phyloP scores from a whole-genome alignment of 1,140 invertebrate species.

The Cherax quadricarinatus region DNA sequence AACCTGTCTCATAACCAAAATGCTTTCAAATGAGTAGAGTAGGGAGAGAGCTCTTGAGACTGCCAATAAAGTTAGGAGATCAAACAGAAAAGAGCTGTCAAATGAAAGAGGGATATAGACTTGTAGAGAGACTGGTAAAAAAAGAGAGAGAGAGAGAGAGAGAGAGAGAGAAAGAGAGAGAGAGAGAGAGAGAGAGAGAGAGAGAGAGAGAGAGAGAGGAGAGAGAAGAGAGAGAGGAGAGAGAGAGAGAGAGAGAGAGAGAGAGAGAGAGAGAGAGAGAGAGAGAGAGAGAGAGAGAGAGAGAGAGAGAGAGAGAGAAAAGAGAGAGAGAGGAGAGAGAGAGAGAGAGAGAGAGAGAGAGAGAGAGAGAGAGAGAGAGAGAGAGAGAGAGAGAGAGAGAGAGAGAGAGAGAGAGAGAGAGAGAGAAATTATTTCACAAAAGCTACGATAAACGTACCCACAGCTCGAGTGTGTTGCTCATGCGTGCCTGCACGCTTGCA shows the following conservation, averaged over 20 bases:
- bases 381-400: slow-evolving; percentile 7
- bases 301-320: not conserved
- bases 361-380: not conserved
- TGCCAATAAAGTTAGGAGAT: not conserved
- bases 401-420: not conserved
- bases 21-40: too few species aligned
- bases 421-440: too few species aligned
- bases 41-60: not conserved
- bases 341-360: slow-evolving; percentile 19
- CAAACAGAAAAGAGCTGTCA: too few species aligned
- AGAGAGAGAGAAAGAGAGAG: not conserved
- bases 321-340: not conserved
- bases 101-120: too few species aligned
- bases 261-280: too few species aligned
- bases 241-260: not conserved
- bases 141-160: not conserved
- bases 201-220: not conserved
- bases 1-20: too few species aligned
- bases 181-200: not conserved
- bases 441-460: too few species aligned
- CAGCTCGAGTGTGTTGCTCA: too few species aligned
- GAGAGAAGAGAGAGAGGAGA: not conserved
- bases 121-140: too few species aligned
- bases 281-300: not conserved
- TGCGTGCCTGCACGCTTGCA: not conserved